phyloP scores from a whole-genome alignment of 2,888 invertebrate genomes.

The Gari tellinella region DNA sequence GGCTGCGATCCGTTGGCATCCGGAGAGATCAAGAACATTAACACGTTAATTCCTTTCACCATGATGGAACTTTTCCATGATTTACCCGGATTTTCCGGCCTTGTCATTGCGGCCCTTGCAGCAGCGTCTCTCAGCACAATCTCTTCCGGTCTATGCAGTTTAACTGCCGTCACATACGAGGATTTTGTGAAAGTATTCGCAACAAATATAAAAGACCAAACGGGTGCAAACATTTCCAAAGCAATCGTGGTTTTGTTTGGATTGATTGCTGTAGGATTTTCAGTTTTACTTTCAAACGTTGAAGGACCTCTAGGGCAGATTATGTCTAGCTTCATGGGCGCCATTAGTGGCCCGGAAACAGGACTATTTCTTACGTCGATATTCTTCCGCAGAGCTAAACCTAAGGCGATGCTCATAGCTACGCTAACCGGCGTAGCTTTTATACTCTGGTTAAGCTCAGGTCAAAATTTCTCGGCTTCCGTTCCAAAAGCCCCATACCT shows the following conservation, averaged over 20 bases:
- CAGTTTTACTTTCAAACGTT: constrained; percentile 36
- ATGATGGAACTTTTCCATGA: constrained; percentile 43
- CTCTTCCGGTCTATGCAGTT: constrained; percentile 39
- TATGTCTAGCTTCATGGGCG: constrained; percentile 31
- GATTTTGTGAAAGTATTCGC: constrained; percentile 22
- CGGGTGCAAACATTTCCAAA: constrained; percentile 7
- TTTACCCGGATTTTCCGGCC: constrained; percentile 28
- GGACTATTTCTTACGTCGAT: constrained; percentile 41
- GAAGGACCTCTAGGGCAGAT: constrained; percentile 51
- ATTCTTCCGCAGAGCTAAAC: constrained; percentile 26
- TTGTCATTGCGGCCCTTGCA: constrained; percentile 35
- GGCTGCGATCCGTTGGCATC: constrained; percentile 50
- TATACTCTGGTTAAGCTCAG: constrained; percentile 57
- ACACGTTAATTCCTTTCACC: constrained; percentile 33
- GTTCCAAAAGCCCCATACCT: constrained; percentile 56
- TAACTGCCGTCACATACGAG: constrained; percentile 34
- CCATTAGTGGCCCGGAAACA: constrained; percentile 31
- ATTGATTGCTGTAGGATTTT: constrained; percentile 29
- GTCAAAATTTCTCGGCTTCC: constrained; percentile 58
- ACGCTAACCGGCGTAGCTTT: constrained; percentile 46
- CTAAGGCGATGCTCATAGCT: constrained; percentile 62
- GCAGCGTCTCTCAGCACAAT: constrained; percentile 45
- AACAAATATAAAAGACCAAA: constrained; percentile 23
- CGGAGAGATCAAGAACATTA: constrained; percentile 33
- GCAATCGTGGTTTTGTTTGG: constrained; percentile 35